A percentile compares a stretch with the other conserved stretches of the same genome.
phyloP scores from a whole-genome alignment of 2,113 vertebrate genomes.

The Paramisgurnus dabryanus region DNA sequence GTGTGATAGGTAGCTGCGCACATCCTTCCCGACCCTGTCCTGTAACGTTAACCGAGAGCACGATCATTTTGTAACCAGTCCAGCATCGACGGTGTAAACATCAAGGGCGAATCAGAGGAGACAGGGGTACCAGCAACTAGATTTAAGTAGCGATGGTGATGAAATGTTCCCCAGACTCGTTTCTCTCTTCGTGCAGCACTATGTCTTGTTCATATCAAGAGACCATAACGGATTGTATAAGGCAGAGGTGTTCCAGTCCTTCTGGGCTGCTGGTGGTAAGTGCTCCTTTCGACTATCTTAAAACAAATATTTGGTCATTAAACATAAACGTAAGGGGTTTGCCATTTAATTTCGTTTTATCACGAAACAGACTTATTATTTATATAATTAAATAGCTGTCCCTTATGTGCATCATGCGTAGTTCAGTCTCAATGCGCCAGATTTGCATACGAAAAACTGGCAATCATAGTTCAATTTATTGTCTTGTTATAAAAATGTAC shows the following conservation, averaged over 20 bases:
- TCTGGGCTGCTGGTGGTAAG: conserved; percentile 24
- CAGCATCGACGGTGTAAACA: background rate
- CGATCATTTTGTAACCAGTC: background rate
- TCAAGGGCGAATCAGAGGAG: background rate
- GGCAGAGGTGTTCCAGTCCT: conserved; percentile 1
- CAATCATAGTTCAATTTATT: background rate
- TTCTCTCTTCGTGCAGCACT: conserved; percentile 19
- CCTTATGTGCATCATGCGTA: background rate
- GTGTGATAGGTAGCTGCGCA: background rate
- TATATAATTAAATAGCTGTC: background rate
- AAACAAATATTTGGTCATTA: background rate
- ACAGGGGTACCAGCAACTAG: too few relatives aligned
- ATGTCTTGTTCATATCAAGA: conserved; percentile 8
- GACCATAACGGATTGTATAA: background rate
- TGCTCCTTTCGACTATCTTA: background rate
- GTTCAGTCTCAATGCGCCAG: background rate
- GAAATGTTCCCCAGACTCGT: conserved; percentile 3
- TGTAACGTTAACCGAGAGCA: background rate
- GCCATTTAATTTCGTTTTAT: background rate
- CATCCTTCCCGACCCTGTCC: background rate
- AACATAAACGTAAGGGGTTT: background rate
- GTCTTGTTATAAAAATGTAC: background rate
- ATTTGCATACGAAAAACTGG: background rate
- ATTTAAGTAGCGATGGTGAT: background rate
- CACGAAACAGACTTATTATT: background rate